A percentile compares a stretch with the other conserved stretches of the same genome.
These are phyloP conservation scores for Magallana nippona DNA, from an alignment of 2,888 invertebrate genomes.

Conservation along the genomic window DNA sequence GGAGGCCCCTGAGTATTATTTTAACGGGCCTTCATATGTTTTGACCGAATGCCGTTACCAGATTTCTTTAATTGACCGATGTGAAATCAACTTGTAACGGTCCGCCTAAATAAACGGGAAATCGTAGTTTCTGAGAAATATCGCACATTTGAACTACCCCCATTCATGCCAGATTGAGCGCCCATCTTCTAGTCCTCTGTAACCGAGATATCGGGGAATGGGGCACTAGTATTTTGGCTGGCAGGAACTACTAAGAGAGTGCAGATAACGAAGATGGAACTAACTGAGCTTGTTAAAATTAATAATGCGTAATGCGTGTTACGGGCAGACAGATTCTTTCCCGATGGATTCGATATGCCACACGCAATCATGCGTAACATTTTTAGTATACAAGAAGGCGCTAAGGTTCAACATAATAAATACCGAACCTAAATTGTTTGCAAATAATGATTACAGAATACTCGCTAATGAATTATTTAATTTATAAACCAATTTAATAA, in stretches of 20 bases:
- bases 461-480: too few species aligned
- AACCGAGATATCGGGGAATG: neutral
- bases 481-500: too few species aligned
- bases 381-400: neutral
- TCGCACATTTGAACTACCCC: conserved; percentile 5
- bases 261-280: neutral
- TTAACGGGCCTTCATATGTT: conserved; percentile 22
- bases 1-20: neutral
- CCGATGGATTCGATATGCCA: conserved; percentile 24
- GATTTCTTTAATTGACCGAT: conserved; percentile 22
- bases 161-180: conserved; percentile 8
- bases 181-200: neutral
- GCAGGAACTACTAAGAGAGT: conserved; percentile 5
- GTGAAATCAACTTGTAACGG: conserved; percentile 3
- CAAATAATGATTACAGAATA: too few species aligned
- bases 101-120: conserved; percentile 24
- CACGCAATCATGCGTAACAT: neutral
- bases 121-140: conserved; percentile 10
- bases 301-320: conserved; percentile 31
- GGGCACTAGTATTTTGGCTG: conserved; percentile 20
- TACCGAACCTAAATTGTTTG: too few species aligned
- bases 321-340: conserved; percentile 15
- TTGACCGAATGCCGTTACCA: neutral
- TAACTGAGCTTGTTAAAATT: conserved; percentile 29
- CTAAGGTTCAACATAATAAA: neutral